phyloP scores from a whole-genome alignment of 2,888 invertebrate genomes.

The Ichneumoninae sp. region DNA sequence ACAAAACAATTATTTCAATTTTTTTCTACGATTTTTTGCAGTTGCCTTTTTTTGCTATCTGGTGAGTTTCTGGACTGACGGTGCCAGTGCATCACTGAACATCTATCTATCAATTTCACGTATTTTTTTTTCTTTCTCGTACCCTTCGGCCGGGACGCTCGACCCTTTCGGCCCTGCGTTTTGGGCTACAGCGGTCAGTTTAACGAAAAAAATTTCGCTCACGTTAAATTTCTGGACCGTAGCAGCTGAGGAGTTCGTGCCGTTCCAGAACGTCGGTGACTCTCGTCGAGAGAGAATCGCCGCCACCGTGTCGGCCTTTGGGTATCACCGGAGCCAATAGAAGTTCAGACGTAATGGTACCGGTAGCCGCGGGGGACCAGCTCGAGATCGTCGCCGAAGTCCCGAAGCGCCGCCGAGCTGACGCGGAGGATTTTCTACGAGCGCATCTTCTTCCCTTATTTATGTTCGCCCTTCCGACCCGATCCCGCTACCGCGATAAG shows the following conservation, averaged over 20 bases:
- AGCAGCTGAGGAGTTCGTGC: constrained; percentile 6
- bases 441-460: constrained; percentile 68
- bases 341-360: constrained; percentile 69
- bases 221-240: constrained; percentile 40
- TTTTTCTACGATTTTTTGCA: too few species aligned
- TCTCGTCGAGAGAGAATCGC: constrained; percentile 25
- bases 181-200: constrained; percentile 15
- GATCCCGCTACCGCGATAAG: constrained; percentile 73
- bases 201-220: constrained; percentile 23
- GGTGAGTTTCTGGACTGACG: not conserved
- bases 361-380: constrained; percentile 75
- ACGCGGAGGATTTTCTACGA: constrained; percentile 38
- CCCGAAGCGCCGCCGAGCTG: constrained; percentile 48
- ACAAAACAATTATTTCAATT: too few species aligned
- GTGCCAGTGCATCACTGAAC: not conserved
- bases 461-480: constrained; percentile 68
- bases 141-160: not conserved
- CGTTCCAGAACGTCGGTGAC: constrained; percentile 40
- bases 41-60: not conserved
- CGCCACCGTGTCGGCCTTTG: constrained; percentile 54
- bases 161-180: constrained; percentile 31
- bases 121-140: not conserved
- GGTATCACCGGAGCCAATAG: constrained; percentile 37
- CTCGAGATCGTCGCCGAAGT: constrained; percentile 46
- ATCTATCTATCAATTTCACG: not conserved